Percentiles rank a stretch among this genome's conserved stretches.
Evolutionary conservation across 2,797 vertebrate genomes (phyloP).

Genomic region (Neopelma chrysocephalum): DNA sequence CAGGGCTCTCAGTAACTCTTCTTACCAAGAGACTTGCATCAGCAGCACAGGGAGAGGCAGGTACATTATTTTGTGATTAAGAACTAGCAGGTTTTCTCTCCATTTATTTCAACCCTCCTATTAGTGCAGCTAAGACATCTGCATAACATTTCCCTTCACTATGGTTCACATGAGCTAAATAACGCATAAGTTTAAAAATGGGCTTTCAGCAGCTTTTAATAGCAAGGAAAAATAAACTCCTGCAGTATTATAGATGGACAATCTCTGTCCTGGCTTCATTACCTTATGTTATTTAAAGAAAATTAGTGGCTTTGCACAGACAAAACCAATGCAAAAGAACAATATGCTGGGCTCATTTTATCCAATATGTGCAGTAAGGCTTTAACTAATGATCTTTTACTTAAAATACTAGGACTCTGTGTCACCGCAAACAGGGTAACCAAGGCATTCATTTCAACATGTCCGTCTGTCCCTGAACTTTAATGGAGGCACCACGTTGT

Average conservation of each 20-base stretch:
- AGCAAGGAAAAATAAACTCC: slow-evolving; percentile 39
- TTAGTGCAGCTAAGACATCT: not conserved
- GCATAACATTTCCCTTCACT: slow-evolving; percentile 4
- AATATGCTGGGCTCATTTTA: not conserved
- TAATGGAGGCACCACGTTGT: accelerated
- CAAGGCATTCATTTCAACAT: not conserved
- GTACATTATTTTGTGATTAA: slow-evolving; percentile 24
- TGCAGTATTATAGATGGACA: not conserved
- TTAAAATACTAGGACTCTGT: not conserved
- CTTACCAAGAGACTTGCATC: not conserved
- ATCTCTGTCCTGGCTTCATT: not conserved
- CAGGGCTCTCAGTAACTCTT: not conserved
- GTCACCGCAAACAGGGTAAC: not conserved
- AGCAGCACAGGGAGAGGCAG: not conserved
- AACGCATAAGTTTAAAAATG: not conserved
- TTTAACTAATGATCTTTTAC: not conserved
- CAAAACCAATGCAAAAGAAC: not conserved
- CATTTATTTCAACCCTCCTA: not conserved
- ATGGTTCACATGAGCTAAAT: not conserved
- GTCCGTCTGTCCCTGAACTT: not conserved
- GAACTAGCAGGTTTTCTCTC: not conserved
- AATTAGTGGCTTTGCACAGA: not conserved
- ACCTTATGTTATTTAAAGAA: slow-evolving; percentile 10
- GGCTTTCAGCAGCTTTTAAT: slow-evolving; percentile 26
- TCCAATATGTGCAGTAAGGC: not conserved